Conservation (phyloP, 1,140 invertebrate species). For the Diachasma alloeum region DNA sequence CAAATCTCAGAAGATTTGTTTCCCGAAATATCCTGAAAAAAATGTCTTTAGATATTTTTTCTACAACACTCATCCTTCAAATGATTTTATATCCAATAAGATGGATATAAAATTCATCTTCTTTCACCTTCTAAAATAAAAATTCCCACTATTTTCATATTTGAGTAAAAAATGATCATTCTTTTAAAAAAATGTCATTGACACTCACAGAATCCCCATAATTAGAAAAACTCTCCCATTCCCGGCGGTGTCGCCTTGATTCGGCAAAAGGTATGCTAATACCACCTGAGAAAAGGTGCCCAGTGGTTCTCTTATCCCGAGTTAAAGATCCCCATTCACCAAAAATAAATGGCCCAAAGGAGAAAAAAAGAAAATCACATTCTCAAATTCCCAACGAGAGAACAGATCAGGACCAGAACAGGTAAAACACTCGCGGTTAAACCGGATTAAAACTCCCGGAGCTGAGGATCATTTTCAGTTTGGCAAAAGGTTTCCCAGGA, state of each 20-base stretch:
- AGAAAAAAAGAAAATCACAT: not conserved
- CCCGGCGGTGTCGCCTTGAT: not conserved
- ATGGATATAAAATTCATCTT: too few species aligned
- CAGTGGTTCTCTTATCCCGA: not conserved
- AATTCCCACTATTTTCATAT: too few species aligned
- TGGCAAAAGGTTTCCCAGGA: constrained; percentile 2
- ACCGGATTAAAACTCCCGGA: not conserved
- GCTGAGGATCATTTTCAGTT: not conserved
- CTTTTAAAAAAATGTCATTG: not conserved
- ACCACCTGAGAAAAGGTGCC: not conserved
- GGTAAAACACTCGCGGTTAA: not conserved
- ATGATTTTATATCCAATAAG: too few species aligned
- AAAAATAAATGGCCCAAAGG: not conserved
- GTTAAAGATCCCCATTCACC: not conserved
- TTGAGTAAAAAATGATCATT: too few species aligned
- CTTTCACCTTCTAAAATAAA: too few species aligned
- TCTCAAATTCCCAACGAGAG: not conserved
- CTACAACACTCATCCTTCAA: too few species aligned
- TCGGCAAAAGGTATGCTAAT: not conserved
- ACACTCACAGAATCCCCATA: not conserved
- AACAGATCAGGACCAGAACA: not conserved
- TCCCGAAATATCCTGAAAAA: too few species aligned
- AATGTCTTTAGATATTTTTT: too few species aligned
- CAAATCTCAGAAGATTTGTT: too few species aligned
- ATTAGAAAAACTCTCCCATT: not conserved